Evolutionary conservation across 2,113 vertebrate genomes (phyloP).

Genomic region (Gila orcuttii): DNA sequence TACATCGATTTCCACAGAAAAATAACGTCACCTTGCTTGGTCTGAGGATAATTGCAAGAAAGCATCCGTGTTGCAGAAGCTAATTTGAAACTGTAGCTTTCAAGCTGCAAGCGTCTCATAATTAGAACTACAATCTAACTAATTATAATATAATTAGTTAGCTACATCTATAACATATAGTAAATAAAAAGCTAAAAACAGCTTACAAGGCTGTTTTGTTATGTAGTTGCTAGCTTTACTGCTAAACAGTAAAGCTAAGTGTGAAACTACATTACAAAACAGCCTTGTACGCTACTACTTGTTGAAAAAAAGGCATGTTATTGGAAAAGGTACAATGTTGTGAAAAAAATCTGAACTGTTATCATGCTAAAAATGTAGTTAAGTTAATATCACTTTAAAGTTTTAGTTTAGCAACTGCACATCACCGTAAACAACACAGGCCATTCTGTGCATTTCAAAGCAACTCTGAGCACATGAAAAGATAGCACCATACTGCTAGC

Average conservation of each 20-base stretch:
- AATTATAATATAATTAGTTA: neutral
- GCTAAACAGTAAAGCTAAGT: neutral
- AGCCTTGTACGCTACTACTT: neutral
- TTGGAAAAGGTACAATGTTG: neutral
- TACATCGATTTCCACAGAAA: conserved; percentile 48
- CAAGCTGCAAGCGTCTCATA: neutral
- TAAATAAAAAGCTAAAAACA: too few species aligned
- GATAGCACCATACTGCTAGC: neutral
- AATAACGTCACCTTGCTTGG: conserved; percentile 46
- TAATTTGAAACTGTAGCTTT: neutral
- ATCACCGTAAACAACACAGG: conserved; percentile 2
- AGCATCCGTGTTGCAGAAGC: neutral
- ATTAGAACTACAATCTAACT: neutral
- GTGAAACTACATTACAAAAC: neutral
- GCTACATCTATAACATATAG: too few species aligned
- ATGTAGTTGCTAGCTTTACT: too few species aligned
- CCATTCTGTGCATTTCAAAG: conserved; percentile 45
- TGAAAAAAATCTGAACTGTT: neutral
- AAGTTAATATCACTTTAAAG: neutral
- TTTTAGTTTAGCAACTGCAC: neutral
- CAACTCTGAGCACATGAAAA: conserved; percentile 37
- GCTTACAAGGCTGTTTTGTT: too few species aligned
- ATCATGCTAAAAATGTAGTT: neutral
- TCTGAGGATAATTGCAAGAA: conserved; percentile 30
- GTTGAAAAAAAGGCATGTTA: neutral